Percentiles rank a stretch among this genome's conserved stretches.
These are phyloP conservation scores for Sebastes oblongus DNA, from an alignment of 2,797 vertebrate species.

Conservation along the genomic window DNA sequence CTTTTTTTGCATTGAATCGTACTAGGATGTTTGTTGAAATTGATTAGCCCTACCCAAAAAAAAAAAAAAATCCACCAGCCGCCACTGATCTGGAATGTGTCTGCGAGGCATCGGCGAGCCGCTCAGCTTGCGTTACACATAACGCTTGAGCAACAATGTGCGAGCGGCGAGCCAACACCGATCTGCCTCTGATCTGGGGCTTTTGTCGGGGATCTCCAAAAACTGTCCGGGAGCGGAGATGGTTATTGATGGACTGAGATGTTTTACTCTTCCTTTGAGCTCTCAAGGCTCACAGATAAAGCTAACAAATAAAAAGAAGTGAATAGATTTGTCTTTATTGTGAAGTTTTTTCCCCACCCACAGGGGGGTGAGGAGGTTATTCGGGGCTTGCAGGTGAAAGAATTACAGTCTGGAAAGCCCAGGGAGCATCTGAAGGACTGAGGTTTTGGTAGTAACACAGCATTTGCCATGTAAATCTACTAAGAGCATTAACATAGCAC, in stretches of 20 bases:
- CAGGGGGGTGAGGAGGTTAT: background rate
- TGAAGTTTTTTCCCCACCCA: background rate
- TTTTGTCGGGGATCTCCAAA: too few relatives aligned
- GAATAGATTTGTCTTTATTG: background rate
- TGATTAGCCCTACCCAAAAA: too few relatives aligned
- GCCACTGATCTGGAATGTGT: too few relatives aligned
- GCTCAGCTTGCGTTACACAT: too few relatives aligned
- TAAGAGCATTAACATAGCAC: conserved; percentile 61
- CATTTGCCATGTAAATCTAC: conserved; percentile 44
- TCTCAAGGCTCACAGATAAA: background rate
- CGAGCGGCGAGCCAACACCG: too few relatives aligned
- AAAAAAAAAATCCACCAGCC: too few relatives aligned
- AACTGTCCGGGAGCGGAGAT: background rate
- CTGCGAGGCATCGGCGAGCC: too few relatives aligned
- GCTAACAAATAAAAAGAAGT: background rate
- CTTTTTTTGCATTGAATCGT: too few relatives aligned
- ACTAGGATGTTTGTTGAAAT: too few relatives aligned
- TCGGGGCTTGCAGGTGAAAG: background rate
- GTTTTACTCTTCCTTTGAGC: background rate
- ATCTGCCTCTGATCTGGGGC: too few relatives aligned
- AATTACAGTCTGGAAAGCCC: background rate
- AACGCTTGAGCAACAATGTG: too few relatives aligned
- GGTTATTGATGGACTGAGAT: background rate
- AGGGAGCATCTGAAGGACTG: conserved; percentile 12
- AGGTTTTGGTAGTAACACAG: conserved; percentile 1